Evolutionary conservation across 2,797 vertebrate species (phyloP).

Genomic region (Harpagifer antarcticus): DNA sequence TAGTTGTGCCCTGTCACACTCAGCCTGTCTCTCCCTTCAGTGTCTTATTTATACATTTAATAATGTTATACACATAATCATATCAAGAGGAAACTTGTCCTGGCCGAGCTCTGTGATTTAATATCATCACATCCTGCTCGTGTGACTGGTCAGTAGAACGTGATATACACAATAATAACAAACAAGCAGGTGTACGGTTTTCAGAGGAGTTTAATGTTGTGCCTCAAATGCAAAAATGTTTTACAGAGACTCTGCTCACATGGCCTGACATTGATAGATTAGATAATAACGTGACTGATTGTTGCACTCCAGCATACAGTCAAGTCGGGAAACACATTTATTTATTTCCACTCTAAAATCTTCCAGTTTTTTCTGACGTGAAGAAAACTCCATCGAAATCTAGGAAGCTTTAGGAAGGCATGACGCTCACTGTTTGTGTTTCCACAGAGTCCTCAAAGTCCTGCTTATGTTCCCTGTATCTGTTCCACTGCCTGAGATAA

Average conservation of each 20-base stretch:
- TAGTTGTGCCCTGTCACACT: not conserved
- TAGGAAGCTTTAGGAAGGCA: not conserved
- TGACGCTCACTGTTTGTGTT: not conserved
- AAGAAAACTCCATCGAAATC: not conserved
- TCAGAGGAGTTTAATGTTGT: not conserved
- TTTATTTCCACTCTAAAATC: not conserved
- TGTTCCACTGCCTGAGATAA: conserved; percentile 42
- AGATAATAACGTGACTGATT: not conserved
- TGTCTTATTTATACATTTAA: conserved; percentile 12
- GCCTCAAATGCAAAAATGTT: not conserved
- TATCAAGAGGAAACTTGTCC: conserved; percentile 19
- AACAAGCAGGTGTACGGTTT: not conserved
- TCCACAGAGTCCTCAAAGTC: conserved; percentile 3
- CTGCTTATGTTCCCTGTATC: conserved; percentile 2
- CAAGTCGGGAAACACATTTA: no score
- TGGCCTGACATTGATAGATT: not conserved
- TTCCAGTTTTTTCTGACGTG: not conserved
- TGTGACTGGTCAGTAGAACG: not conserved
- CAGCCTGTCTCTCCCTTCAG: not conserved
- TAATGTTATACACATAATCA: conserved; percentile 30
- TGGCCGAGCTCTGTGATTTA: conserved; percentile 29
- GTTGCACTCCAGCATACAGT: not conserved
- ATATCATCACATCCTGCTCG: conserved; percentile 4
- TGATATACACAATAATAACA: not conserved
- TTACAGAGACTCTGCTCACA: not conserved